Conservation (phyloP, 2,888 invertebrate genomes). For the Nemotelus pantherinus region DNA sequence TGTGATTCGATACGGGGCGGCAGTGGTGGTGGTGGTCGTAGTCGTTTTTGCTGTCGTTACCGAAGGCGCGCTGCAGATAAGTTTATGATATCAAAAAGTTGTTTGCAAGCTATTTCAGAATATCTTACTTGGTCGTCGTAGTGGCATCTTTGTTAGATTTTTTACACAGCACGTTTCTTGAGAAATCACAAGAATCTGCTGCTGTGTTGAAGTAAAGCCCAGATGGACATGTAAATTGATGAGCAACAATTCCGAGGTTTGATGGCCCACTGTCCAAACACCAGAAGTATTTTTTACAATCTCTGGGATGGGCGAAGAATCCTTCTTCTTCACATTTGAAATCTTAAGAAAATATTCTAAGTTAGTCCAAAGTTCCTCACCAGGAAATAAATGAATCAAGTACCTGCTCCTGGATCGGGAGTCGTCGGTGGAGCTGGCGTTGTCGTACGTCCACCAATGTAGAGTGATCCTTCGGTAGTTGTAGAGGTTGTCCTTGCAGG, state of each 20-base stretch:
- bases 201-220: constrained; percentile 91
- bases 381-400: constrained; percentile 49
- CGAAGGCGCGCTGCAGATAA: constrained; percentile 57
- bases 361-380: neutral
- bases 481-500: constrained; percentile 61
- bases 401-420: constrained; percentile 87
- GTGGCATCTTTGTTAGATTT: constrained; percentile 68
- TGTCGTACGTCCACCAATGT: constrained; percentile 64
- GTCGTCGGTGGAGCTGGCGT: constrained; percentile 80
- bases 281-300: constrained; percentile 96
- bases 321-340: constrained; percentile 94
- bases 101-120: neutral
- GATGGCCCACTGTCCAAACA: constrained; percentile 90
- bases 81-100: neutral
- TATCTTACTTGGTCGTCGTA: constrained; percentile 44
- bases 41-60: constrained; percentile 67
- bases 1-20: constrained; percentile 59
- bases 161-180: constrained; percentile 86
- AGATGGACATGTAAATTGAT: constrained; percentile 93
- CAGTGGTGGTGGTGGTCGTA: constrained; percentile 61
- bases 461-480: constrained; percentile 58
- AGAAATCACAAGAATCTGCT: constrained; percentile 92
- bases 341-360: constrained; percentile 65
- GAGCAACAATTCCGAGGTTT: constrained; percentile 88
- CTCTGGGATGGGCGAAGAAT: constrained; percentile 89